phyloP scores from a whole-genome alignment of 2,888 invertebrate species.

The Lasioglossum leucozonium region DNA sequence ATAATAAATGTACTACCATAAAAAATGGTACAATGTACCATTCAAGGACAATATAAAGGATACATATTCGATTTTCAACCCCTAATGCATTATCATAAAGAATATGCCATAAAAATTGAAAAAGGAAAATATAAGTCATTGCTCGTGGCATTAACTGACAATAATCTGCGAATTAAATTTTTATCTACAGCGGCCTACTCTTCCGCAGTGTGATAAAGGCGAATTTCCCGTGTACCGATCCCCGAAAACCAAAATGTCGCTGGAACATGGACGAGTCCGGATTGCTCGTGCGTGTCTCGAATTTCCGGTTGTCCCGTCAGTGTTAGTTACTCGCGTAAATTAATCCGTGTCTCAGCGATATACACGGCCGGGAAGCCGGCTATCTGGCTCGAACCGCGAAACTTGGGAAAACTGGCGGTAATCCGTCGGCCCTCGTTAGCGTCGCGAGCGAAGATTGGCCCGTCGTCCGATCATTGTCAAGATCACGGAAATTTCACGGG shows the following conservation, averaged over 20 bases:
- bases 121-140: not conserved
- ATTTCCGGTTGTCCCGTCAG: not conserved
- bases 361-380: constrained; percentile 7
- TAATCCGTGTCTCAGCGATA: constrained; percentile 22
- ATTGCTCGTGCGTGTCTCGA: not conserved
- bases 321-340: constrained; percentile 4
- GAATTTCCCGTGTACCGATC: not conserved
- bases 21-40: not conserved
- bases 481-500: constrained; percentile 31
- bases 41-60: not conserved
- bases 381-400: constrained; percentile 14
- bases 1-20: not conserved
- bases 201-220: not conserved
- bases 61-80: not conserved
- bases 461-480: constrained; percentile 23
- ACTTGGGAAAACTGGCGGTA: constrained; percentile 21
- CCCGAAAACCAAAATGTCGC: not conserved
- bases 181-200: not conserved
- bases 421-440: constrained; percentile 31
- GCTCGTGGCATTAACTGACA: not conserved
- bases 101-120: not conserved
- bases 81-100: not conserved
- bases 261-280: not conserved
- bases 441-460: not conserved
- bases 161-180: not conserved